Conservation (phyloP, 2,888 invertebrate species). For the Luperina testacea region DNA sequence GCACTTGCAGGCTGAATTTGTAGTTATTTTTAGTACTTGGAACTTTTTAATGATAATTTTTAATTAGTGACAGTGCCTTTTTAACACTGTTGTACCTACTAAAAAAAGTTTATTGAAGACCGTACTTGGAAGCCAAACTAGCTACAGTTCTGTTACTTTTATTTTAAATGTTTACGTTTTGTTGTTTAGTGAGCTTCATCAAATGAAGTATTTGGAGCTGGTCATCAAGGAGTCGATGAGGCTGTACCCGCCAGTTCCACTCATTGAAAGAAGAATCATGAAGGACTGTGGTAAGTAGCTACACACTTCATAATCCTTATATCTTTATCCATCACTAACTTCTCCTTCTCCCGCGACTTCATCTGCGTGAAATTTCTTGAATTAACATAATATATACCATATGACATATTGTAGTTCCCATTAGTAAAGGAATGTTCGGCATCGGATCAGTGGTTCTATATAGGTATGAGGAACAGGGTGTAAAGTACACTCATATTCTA, state of each 20-base stretch:
- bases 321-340: background rate
- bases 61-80: constrained; percentile 18
- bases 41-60: constrained; percentile 9
- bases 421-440: too few relatives aligned
- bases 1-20: constrained; percentile 2
- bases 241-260: constrained; percentile 88
- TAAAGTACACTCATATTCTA: too few relatives aligned
- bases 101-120: constrained; percentile 3
- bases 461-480: too few relatives aligned
- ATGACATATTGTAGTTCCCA: too few relatives aligned
- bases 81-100: background rate
- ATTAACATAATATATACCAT: too few relatives aligned
- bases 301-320: background rate
- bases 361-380: too few relatives aligned
- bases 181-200: constrained; percentile 80
- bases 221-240: constrained; percentile 89
- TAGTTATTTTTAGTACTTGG: background rate
- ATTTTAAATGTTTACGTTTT: background rate
- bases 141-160: background rate
- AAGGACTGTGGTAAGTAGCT: constrained; percentile 78
- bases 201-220: constrained; percentile 89
- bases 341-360: too few relatives aligned
- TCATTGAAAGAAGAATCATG: constrained; percentile 81
- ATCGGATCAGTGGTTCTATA: too few relatives aligned
- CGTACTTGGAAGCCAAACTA: background rate